Conservation (phyloP, 2,888 invertebrate genomes). For the Ormyrus thymus region DNA sequence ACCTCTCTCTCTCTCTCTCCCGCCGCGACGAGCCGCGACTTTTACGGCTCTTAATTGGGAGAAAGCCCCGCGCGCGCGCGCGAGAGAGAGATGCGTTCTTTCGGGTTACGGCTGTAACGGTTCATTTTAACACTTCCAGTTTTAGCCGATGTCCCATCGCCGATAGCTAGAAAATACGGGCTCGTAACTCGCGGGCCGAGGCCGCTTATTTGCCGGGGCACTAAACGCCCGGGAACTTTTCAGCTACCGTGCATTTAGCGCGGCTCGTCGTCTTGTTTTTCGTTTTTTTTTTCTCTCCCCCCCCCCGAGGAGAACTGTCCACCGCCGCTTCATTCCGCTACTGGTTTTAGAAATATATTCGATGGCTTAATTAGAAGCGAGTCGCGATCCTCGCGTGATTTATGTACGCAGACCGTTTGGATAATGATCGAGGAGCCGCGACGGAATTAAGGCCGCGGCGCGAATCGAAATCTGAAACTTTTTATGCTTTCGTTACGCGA, state of each 20-base stretch:
- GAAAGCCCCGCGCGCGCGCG: conserved; percentile 13
- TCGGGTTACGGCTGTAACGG: conserved; percentile 24
- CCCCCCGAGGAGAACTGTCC: neutral
- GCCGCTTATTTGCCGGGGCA: conserved; percentile 14
- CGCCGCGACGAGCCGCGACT: neutral
- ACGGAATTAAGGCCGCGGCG: conserved; percentile 18
- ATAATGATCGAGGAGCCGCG: too few relatives aligned
- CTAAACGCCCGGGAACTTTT: neutral
- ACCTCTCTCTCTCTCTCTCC: neutral
- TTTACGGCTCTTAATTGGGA: conserved; percentile 34
- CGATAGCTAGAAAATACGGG: conserved; percentile 29
- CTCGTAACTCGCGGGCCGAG: conserved; percentile 18
- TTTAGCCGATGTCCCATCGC: conserved; percentile 27
- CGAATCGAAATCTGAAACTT: conserved; percentile 45
- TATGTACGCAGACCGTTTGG: too few relatives aligned
- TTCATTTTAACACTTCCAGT: conserved; percentile 47
- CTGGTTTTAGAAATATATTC: too few relatives aligned
- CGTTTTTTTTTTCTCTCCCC: too few relatives aligned
- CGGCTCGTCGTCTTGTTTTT: neutral
- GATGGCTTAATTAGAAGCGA: too few relatives aligned
- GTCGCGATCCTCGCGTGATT: too few relatives aligned
- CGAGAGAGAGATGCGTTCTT: neutral
- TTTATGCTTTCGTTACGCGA: conserved; percentile 34
- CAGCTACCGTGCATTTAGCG: neutral
- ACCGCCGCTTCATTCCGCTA: too few relatives aligned